Conservation (phyloP, 2,888 invertebrate species). For the Lottia gigantea region DNA sequence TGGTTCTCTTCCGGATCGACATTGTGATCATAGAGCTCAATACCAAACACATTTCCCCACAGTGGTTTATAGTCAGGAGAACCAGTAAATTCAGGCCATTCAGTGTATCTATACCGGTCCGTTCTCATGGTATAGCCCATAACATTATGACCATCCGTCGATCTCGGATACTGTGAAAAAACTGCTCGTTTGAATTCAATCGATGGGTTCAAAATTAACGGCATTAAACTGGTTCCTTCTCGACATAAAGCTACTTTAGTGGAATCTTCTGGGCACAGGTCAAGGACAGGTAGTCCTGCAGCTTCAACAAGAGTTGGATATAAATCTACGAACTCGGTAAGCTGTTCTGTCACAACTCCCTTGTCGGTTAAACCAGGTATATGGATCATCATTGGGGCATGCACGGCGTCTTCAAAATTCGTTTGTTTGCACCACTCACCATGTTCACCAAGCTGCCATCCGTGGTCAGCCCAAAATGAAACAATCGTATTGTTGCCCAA, state of each 20-base stretch:
- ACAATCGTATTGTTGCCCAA: conserved; percentile 37
- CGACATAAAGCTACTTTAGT: conserved; percentile 31
- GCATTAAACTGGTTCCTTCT: conserved; percentile 43
- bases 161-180: conserved; percentile 25
- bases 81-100: conserved; percentile 38
- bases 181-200: conserved; percentile 21
- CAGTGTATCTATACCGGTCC: conserved; percentile 43
- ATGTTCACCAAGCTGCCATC: conserved; percentile 41
- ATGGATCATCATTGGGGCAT: conserved; percentile 48
- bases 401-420: conserved; percentile 47
- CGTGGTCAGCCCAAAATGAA: conserved; percentile 42
- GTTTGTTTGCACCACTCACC: conserved; percentile 44
- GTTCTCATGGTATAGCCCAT: conserved; percentile 47
- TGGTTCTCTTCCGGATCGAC: conserved; percentile 38
- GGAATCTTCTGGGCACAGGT: conserved; percentile 38
- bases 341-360: conserved; percentile 38
- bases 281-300: conserved; percentile 34
- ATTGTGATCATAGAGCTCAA: conserved; percentile 37
- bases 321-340: conserved; percentile 50
- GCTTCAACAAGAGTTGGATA: conserved; percentile 51
- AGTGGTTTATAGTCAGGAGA: conserved; percentile 28
- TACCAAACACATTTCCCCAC: conserved; percentile 28
- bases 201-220: conserved; percentile 31
- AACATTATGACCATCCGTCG: background rate
- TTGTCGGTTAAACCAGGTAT: conserved; percentile 35